A percentile compares a stretch with the other conserved stretches of the same genome.
Evolutionary conservation across 2,113 vertebrate genomes (phyloP).

Genomic region (crab-eating macaque (Macaca fascicularis)): T2T-MFA8v1.1 NC_088395.1:93068001-93068500

Average conservation of each 20-base stretch:
- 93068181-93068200: conserved; percentile 71
- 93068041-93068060: conserved; percentile 76
- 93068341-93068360: conserved; percentile 80
- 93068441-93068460: conserved; percentile 78
- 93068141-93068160: conserved; percentile 74
- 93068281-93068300: conserved; percentile 83
- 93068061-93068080: conserved; percentile 72
- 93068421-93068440: conserved; percentile 75
- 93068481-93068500: conserved; percentile 39
- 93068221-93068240: conserved; percentile 84
- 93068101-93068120: conserved; percentile 75
- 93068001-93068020: conserved; percentile 57
- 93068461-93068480: conserved; percentile 79
- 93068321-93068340: conserved; percentile 86
- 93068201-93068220: conserved; percentile 75
- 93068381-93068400: conserved; percentile 85
- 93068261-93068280: conserved; percentile 88
- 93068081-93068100: conserved; percentile 74
- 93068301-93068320: conserved; percentile 83
- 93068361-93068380: conserved; percentile 79
- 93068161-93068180: conserved; percentile 75
- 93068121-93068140: conserved; percentile 65
- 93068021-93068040: conserved; percentile 74
- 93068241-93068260: conserved; percentile 78
- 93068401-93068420: conserved; percentile 83